Conservation (phyloP, 2,797 vertebrate species). For the Myotis vivesi region DNA sequence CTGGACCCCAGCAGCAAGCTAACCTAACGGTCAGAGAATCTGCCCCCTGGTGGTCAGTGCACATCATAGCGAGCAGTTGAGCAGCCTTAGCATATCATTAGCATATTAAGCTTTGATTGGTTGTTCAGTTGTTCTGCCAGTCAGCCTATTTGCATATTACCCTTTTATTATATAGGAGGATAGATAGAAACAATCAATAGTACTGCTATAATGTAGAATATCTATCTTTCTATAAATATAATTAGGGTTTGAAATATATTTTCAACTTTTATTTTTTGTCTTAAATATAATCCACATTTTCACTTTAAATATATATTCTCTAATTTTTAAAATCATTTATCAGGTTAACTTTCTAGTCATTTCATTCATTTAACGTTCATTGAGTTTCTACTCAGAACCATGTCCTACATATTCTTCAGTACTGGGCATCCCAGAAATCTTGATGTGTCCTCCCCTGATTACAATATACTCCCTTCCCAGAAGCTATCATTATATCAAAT, state of each 20-base stretch:
- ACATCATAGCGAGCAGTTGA: too few relatives aligned
- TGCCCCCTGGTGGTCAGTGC: too few relatives aligned
- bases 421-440: neutral
- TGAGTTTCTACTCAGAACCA: neutral
- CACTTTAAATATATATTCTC: neutral
- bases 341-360: neutral
- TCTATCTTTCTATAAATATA: neutral
- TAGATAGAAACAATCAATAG: neutral
- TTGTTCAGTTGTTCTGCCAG: too few relatives aligned
- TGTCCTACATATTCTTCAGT: neutral
- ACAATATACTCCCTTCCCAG: neutral
- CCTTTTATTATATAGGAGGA: neutral
- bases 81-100: too few relatives aligned
- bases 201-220: neutral
- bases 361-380: neutral
- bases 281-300: neutral
- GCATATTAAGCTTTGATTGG: too few relatives aligned
- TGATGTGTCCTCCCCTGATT: neutral
- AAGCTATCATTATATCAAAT: neutral
- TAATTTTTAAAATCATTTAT: neutral
- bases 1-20: too few relatives aligned
- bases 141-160: too few relatives aligned
- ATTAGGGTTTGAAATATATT: neutral
- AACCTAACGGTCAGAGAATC: too few relatives aligned
- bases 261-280: neutral